Percentiles rank a stretch among this genome's conserved stretches.
phyloP scores from a whole-genome alignment of 2,888 invertebrate species.

The Eupithecia pulchellata region DNA sequence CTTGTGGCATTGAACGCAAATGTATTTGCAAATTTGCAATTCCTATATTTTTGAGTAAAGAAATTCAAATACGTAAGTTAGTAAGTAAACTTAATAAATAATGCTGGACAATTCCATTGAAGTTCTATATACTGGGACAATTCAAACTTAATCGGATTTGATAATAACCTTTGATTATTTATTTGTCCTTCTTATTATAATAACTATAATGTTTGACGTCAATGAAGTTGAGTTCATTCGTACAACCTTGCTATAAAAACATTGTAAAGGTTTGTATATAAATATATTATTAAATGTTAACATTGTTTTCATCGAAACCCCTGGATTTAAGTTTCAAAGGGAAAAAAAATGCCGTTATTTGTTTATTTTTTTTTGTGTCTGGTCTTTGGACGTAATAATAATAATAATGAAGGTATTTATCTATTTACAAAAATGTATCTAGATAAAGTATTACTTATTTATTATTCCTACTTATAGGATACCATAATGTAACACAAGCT shows the following conservation, averaged over 20 bases:
- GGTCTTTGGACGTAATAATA: no score
- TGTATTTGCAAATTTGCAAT: neutral
- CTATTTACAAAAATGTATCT: neutral
- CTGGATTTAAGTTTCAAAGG: neutral
- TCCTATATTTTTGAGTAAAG: neutral
- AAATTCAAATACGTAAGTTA: neutral
- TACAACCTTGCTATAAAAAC: constrained; percentile 24
- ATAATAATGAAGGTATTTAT: no score
- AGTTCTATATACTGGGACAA: no score
- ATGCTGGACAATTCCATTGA: no score
- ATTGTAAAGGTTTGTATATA: constrained; percentile 21
- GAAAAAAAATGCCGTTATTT: neutral
- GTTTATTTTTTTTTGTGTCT: no score
- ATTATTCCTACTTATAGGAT: neutral
- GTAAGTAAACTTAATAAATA: neutral
- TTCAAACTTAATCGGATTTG: neutral
- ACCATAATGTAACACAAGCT: neutral
- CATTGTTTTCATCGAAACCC: neutral
- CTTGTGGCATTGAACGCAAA: neutral
- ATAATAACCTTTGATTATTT: neutral
- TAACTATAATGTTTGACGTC: constrained; percentile 28
- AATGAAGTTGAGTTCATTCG: constrained; percentile 26
- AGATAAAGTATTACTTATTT: neutral
- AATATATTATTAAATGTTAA: constrained; percentile 11
- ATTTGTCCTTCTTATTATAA: neutral